Conservation (phyloP, 2,888 invertebrate species). For the Orthosia gracilis region DNA sequence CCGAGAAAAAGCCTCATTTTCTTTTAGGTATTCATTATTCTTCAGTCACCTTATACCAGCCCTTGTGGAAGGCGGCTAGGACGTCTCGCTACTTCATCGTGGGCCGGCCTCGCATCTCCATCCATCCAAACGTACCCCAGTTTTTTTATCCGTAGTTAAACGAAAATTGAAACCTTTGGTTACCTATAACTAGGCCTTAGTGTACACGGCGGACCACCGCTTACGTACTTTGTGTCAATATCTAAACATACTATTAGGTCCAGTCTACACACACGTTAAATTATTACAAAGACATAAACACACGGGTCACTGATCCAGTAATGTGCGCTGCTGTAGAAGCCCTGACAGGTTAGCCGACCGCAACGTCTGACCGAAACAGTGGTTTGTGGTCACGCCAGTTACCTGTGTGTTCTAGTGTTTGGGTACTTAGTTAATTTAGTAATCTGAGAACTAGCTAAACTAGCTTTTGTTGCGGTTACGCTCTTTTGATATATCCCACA, state of each 20-base stretch:
- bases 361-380: conserved; percentile 33
- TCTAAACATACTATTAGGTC: not conserved
- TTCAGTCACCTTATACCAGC: not conserved
- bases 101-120: not conserved
- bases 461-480: too few species aligned
- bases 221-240: too few species aligned
- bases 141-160: too few species aligned
- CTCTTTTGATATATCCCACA: too few species aligned
- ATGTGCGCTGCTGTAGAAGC: conserved; percentile 20
- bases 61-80: not conserved
- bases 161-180: too few species aligned
- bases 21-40: too few species aligned
- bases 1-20: too few species aligned
- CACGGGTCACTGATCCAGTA: conserved; percentile 40
- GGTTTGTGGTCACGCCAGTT: conserved; percentile 34
- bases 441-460: not conserved
- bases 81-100: not conserved
- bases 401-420: conserved; percentile 8
- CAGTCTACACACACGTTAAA: not conserved
- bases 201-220: too few species aligned
- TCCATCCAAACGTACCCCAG: too few species aligned
- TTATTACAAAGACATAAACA: conserved; percentile 24
- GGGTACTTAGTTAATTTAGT: conserved; percentile 19
- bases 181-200: too few species aligned
- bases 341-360: conserved; percentile 20